Conservation (phyloP, 2,888 invertebrate genomes). For the Eucera pruinosa region DNA sequence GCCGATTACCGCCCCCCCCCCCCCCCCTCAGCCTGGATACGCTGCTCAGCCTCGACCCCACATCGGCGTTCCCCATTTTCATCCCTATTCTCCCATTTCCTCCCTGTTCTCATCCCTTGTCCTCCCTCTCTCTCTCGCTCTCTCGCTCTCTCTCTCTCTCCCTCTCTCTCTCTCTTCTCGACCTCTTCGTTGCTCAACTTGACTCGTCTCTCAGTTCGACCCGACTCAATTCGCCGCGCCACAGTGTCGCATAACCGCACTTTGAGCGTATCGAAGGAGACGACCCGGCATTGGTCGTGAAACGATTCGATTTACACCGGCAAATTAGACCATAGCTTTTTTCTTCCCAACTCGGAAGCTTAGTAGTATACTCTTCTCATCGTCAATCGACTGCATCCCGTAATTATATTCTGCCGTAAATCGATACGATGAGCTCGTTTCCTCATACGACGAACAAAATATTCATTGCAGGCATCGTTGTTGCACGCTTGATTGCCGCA, state of each 20-base stretch:
- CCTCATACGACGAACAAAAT: constrained; percentile 25
- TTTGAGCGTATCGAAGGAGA: constrained; percentile 70
- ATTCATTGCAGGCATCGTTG: constrained; percentile 18
- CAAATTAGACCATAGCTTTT: neutral
- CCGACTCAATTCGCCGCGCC: constrained; percentile 58
- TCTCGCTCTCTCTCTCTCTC: neutral
- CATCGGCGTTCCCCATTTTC: constrained; percentile 70
- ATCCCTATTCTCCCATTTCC: constrained; percentile 72
- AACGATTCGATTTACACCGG: constrained; percentile 55
- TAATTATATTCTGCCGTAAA: neutral
- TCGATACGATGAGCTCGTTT: constrained; percentile 27
- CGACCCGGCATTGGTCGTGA: constrained; percentile 44
- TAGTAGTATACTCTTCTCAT: neutral
- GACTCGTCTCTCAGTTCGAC: constrained; percentile 33
- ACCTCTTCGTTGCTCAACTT: constrained; percentile 10
- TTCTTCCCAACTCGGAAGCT: neutral
- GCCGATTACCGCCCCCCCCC: constrained; percentile 78
- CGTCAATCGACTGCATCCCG: constrained; percentile 5
- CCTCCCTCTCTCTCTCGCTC: neutral
- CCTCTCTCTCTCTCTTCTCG: neutral
- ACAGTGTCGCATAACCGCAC: constrained; percentile 74
- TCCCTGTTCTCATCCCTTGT: constrained; percentile 35
- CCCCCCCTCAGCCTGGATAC: constrained; percentile 63
- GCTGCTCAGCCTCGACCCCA: constrained; percentile 63
- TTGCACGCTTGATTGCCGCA: constrained; percentile 46